Base-by-base conservation (phyloP, 2,113 vertebrate genomes). In the Gobius niger region DNA sequence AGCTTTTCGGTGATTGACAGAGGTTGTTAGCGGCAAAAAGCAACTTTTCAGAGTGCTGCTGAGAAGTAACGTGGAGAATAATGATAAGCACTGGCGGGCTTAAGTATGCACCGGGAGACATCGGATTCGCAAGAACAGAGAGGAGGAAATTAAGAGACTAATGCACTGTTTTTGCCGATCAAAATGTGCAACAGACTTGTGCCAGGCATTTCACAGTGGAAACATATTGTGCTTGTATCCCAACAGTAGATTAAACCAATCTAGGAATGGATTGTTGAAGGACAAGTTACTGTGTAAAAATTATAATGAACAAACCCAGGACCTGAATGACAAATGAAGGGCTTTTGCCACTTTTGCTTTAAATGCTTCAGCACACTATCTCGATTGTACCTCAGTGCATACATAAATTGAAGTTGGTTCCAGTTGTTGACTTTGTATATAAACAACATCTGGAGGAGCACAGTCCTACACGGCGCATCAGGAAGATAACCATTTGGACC, bases 1-100 rank as follows among this genome's bases (percentile, higher is more conserved):
- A 84, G 81, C 75, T 73, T 79, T 82, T 50, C 59, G 19, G 61
- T 85, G 79, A 87, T 85, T 86, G 76, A 87, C 76, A 47, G 69
- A 14, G 9, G 57, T 72, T 77, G 69, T 81, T 81, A 65, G 62
- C 82, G 63, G 70, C 63, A 76, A 84, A 76, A 74, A 72, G 53
- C 47, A 73, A 71, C 52, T 80, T 81, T 82, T 82, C 65, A 74
- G 68, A 59, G 63, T 52, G 63, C 68, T 44, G 80, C 77, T 62
- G 70, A 54, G 73, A 71, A 73, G 69, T 67, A 77, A 77, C 78
- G 82, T 72, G 60, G 65, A 82, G 82, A 83, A 74, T 84, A 80
- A 81, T 83, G 67, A 76, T 67, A 57, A 60, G 64, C 79, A 61
- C 78, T 75, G 44, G 47, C 42, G 77, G 65, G 77, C 73, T 67